Evolutionary conservation across 2,797 vertebrate genomes (phyloP).

Genomic region (Eupleurogrammus muticus): DNA sequence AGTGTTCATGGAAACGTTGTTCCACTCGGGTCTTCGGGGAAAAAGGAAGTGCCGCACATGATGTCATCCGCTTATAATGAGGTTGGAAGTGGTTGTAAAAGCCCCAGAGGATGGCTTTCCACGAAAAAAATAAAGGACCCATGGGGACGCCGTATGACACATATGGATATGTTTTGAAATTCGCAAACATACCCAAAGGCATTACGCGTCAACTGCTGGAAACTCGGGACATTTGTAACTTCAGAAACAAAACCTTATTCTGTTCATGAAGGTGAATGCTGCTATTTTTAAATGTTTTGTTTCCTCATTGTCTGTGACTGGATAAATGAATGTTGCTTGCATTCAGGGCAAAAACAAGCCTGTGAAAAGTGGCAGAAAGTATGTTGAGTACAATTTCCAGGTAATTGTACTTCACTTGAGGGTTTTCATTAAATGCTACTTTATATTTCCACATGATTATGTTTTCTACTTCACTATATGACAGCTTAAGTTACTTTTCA

Average conservation of each 20-base stretch:
- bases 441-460: no score
- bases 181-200: constrained; percentile 58
- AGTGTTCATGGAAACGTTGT: constrained; percentile 30
- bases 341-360: constrained; percentile 13
- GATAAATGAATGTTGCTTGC: not conserved
- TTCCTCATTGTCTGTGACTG: not conserved
- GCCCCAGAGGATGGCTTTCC: constrained; percentile 32
- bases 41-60: constrained; percentile 27
- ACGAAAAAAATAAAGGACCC: constrained; percentile 31
- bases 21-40: constrained; percentile 43
- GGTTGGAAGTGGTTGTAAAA: constrained; percentile 46
- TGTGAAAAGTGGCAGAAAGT: not conserved
- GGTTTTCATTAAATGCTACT: no score
- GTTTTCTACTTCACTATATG: no score
- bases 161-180: constrained; percentile 54
- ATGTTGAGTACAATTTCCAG: no score
- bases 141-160: constrained; percentile 46
- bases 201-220: constrained; percentile 38
- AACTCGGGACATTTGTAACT: constrained; percentile 42
- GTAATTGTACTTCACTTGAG: no score
- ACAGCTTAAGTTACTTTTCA: no score
- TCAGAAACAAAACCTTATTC: not conserved
- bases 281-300: constrained; percentile 3
- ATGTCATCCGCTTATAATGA: constrained; percentile 70
- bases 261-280: constrained; percentile 20